Percentiles rank a stretch among this genome's conserved stretches.
Conservation (phyloP, 37 sponge, comb jelly and placozoan genomes). For the Spongia lamella region DNA sequence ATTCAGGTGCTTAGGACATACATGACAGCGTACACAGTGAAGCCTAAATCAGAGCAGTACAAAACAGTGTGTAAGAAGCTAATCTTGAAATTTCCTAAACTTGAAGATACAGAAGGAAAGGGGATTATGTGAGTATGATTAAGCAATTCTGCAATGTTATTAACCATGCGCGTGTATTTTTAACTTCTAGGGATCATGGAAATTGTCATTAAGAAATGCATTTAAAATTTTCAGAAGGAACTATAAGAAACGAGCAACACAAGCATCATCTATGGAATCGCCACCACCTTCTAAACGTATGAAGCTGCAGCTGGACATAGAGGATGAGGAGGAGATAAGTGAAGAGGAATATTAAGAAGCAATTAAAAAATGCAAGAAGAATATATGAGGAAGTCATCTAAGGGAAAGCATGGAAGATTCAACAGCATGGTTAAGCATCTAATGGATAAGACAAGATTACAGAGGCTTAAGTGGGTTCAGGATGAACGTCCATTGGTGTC, state of each 20-base stretch:
- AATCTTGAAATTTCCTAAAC: not conserved
- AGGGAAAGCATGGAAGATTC: too few species aligned
- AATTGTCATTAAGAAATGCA: not conserved
- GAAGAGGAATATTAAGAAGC: conserved; percentile 3
- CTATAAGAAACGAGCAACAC: too few species aligned
- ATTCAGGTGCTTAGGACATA: conserved; percentile 2
- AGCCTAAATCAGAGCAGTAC: too few species aligned
- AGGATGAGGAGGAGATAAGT: not conserved
- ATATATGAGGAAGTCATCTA: too few species aligned
- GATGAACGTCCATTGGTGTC: too few species aligned
- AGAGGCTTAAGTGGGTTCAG: too few species aligned
- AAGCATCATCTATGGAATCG: not conserved
- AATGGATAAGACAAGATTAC: too few species aligned
- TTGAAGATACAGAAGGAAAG: not conserved
- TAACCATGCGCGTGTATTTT: not conserved
- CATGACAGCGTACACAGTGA: not conserved
- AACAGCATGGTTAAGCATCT: too few species aligned
- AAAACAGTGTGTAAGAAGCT: conserved; percentile 1
- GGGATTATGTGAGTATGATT: not conserved
- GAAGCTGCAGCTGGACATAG: not conserved
- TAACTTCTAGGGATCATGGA: conserved; percentile 16
- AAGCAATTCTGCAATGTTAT: not conserved
- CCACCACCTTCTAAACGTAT: not conserved
- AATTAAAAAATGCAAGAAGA: not conserved
- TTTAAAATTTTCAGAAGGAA: conserved; percentile 19